Percentiles rank a stretch among this genome's conserved stretches.
Conservation (phyloP, 2,113 vertebrate genomes). For the Vulpes ferrilata region DNA sequence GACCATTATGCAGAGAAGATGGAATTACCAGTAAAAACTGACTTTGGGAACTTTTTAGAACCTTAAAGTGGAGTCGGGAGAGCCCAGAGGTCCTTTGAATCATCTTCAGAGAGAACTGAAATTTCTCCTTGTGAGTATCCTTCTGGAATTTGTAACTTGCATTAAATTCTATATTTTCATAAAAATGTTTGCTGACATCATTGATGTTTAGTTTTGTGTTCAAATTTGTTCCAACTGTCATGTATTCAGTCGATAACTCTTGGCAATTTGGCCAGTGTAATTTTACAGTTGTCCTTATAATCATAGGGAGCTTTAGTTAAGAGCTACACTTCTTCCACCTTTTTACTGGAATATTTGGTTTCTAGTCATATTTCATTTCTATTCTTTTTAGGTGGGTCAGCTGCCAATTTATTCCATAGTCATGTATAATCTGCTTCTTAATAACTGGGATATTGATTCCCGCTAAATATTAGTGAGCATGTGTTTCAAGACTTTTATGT, state of each 20-base stretch:
- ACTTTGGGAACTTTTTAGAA: conserved; percentile 89
- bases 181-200: conserved; percentile 14
- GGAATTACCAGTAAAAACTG: conserved; percentile 46
- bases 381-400: neutral
- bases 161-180: conserved; percentile 29
- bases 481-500: conserved; percentile 6
- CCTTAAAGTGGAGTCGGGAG: conserved; percentile 92
- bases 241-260: neutral
- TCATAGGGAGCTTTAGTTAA: neutral
- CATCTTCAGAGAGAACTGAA: conserved; percentile 93
- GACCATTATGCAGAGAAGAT: neutral
- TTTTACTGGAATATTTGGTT: neutral
- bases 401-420: conserved; percentile 21
- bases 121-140: conserved; percentile 92
- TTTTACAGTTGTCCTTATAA: neutral
- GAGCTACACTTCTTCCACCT: neutral
- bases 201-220: conserved; percentile 21
- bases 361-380: neutral
- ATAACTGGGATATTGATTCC: conserved; percentile 14
- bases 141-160: neutral
- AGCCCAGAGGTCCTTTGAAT: conserved; percentile 92
- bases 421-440: neutral
- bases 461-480: neutral
- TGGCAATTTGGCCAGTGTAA: neutral
- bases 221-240: conserved; percentile 3